Base-by-base conservation (phyloP, 2,888 invertebrate species). In the Lasioglossum lativentre region DNA sequence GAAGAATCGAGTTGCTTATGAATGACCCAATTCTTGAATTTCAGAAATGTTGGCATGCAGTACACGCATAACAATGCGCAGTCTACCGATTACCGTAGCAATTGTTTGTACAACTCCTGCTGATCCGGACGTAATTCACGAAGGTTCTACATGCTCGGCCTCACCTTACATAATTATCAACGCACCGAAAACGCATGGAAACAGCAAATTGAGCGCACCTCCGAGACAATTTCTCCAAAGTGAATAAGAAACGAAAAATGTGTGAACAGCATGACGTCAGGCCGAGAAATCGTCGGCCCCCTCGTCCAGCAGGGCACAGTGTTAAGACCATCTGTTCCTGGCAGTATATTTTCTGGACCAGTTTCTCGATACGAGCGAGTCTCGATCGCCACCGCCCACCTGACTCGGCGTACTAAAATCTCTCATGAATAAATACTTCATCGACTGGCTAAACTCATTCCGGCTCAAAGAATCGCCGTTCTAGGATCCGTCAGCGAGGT, bases 391-490 rank as follows among this genome's bases (percentile, higher is more conserved):
- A 30, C 1, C 59, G 59, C 14, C 27, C 59, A 63, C 14, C 59
- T 59, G 59, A 27, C 59, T 63, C 16, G 23, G 23, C 12, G 12
- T 4, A n/a, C 10, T 23, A 12, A 38, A 34, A 68, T 40, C 23
- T 68, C 68, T 23, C 68, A 68, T 68, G 34, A 74, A 52, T 52
- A 34, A 74, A 74, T 52, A 38, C 47, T 74, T 74, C 16, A 52
- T 47, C 52, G 34, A 34, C n/a, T 3, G 23, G 52, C 30, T 34
- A 34, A 76, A 76, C 47, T 68, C 42, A 47, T 77, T 68, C 38
- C 68, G 47, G n/a, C 27, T 52, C 38, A 12, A 68, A 38, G 45
- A 34, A n/a, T 27, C 38, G n/a, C 45, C 45, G 42, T 27, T 71
- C 16, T 16, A 30, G 16, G 30, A 40, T 72, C 72, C 66, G 34